Conservation (phyloP, 2,113 vertebrate genomes). For the Apaloderma vittatum region DNA sequence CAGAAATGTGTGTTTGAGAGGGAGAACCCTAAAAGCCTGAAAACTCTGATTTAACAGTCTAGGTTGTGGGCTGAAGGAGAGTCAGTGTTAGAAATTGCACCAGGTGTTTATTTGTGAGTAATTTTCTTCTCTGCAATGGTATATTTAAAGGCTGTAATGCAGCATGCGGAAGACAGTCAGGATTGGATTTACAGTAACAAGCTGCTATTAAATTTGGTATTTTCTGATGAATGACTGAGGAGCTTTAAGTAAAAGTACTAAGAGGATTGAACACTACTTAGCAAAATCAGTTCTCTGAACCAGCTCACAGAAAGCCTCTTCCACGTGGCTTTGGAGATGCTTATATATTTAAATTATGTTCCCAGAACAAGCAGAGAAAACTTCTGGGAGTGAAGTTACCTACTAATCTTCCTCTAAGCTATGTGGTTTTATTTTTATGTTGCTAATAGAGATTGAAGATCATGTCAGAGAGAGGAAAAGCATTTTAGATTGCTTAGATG, state of each 20-base stretch:
- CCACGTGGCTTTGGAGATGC: neutral
- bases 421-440: neutral
- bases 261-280: neutral
- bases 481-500: neutral
- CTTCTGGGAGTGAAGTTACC: neutral
- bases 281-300: slow-evolving; percentile 3
- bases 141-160: neutral
- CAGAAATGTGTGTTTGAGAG: neutral
- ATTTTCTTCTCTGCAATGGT: neutral
- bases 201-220: slow-evolving; percentile 11
- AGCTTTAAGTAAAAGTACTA: neutral
- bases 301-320: neutral
- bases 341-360: neutral
- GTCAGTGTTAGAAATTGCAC: neutral
- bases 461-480: neutral
- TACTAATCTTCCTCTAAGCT: slow-evolving; percentile 31
- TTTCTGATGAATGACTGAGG: neutral
- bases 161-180: neutral
- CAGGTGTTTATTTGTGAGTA: neutral
- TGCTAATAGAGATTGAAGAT: neutral
- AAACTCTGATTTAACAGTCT: neutral
- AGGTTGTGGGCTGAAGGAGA: neutral
- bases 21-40: neutral
- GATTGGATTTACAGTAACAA: slow-evolving; percentile 7
- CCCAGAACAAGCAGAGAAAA: neutral